Percentiles rank a stretch among this genome's conserved stretches.
Evolutionary conservation across 2,888 invertebrate genomes (phyloP).

Genomic region (Idaea straminata): DNA sequence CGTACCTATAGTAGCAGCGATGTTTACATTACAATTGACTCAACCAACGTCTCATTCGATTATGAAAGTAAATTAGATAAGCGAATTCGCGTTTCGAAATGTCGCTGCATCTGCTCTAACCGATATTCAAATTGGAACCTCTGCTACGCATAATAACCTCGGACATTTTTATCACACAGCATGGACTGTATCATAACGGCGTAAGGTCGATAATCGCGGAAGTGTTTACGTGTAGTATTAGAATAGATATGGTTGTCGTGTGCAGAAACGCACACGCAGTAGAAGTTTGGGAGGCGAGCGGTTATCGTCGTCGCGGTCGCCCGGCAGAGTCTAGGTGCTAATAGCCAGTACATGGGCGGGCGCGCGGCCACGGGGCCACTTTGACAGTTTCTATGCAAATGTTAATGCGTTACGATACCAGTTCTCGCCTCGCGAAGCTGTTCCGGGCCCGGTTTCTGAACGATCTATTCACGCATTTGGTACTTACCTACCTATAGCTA

Average conservation of each 20-base stretch:
- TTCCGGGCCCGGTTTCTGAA: conserved; percentile 69
- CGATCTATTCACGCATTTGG: conserved; percentile 64
- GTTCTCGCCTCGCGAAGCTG: conserved; percentile 67
- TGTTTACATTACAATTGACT: conserved; percentile 31
- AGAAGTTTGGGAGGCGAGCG: conserved; percentile 29
- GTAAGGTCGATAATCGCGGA: conserved; percentile 38
- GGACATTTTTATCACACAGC: conserved; percentile 11
- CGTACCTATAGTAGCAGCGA: conserved; percentile 12
- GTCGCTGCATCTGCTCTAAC: conserved; percentile 39
- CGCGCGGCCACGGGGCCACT: conserved; percentile 53
- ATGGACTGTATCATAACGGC: conserved; percentile 24
- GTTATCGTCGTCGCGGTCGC: conserved; percentile 36
- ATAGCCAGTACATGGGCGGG: conserved; percentile 51
- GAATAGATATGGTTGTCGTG: conserved; percentile 33
- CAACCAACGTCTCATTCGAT: conserved; percentile 28
- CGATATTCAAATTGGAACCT: conserved; percentile 37
- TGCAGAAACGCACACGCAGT: conserved; percentile 47
- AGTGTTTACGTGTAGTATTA: conserved; percentile 23
- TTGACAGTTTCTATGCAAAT: conserved; percentile 80
- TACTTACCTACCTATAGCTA: background rate
- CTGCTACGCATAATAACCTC: conserved; percentile 22
- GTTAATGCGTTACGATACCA: conserved; percentile 73
- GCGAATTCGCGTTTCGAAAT: conserved; percentile 31
- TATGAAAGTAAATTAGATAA: conserved; percentile 40
- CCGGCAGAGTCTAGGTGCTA: conserved; percentile 58